Base-by-base conservation (phyloP, 2,113 vertebrate genomes). In the Castor canadensis region DNA sequence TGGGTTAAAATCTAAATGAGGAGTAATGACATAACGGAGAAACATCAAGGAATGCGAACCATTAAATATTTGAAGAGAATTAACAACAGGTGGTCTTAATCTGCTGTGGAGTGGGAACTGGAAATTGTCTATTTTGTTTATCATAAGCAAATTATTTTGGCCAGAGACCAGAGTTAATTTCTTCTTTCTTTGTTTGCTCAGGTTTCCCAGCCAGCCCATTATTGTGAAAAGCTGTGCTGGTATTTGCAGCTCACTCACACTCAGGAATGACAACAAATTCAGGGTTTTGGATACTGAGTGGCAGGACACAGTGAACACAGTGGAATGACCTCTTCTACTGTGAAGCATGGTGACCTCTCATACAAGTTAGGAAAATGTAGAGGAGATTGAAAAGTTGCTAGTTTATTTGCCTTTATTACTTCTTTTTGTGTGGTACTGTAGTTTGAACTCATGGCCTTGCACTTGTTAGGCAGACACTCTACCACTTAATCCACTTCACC, bases 81-180 rank as follows among this genome's bases (percentile, higher is more conserved):
- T 96, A 95, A 84, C 71, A 94, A 94, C 97, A 98, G 95, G 97
- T 97, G 97, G 89, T 94, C 84, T 94, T 97, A 95, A 97, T 97
- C 80, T 94, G 80, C 87, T 87, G 7, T 58, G 82, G 93, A 87
- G 83, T 86, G 93, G 95, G 66, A 96, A 96, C 92, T 93, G 60
- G 87, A 96, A 96, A 95, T 94, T 95, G 94, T 95, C 95, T 96
- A 35, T 96, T 97, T 94, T 98, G 95, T 97, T 97, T 95, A 97
- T 94, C 92, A 92, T 64, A 96, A 76, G 92, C 97, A 96, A 97
- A 97, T 98, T 95, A 96, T 97, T 97, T 94, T 97, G 95, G 87
- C 94, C 62, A 32, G 60, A 94, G 62, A 93, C 92, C 95, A 96
- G 87, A 84, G 80, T 86, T 92, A 94, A 97, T 95, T 96, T 95